Base-by-base conservation (phyloP, 1,140 invertebrate species). In the Orius insidiosus region DNA sequence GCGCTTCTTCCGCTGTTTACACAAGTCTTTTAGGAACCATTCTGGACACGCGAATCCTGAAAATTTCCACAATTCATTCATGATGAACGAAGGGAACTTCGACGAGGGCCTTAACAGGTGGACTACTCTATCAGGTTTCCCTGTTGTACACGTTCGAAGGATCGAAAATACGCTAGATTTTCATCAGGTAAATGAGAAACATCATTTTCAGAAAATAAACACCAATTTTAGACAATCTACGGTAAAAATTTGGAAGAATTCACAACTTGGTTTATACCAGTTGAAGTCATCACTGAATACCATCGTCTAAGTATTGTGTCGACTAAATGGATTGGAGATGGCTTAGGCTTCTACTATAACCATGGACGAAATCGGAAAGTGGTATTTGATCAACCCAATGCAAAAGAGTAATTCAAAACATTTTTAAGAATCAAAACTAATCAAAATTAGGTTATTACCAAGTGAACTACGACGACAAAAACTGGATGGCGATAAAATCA, bases 91-190 rank as follows among this genome's bases (percentile, higher is more conserved):
- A 8, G 37, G 13, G 8, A 1, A 4, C 10, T 10, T 52, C 2
- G 47, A 37, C 24, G 24, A 41, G 3, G 41, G 55, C 4, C 74
- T 83, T 61, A 67, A 76, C 1, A 74, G 69, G 24, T 89, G 82
- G 77, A 81, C 80, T 0, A 65, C 72, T n/a, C 74, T 85, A 56
- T 63, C 76, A 37, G 84, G 84, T 24, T 81, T 76, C 54, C 85
- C 85, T 0, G 68, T 85, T 3, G 51, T 85, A 1, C 68, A 56
- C 7, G 66, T 82, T 7, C 24, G 24, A 24, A 24, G 24, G 24
- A 24, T 24, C 7, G 24, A 24, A 24, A 24, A 24, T 24, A 24
- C 24, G 24, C 24, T 24, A 7, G 24, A 24, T 7, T 24, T 24
- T 24, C 24, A 24, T 24, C 24, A 24, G 24, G 24, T 24, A 4